Base-by-base conservation (phyloP, 2,888 invertebrate genomes). In the Dexiosoma caninum region DNA sequence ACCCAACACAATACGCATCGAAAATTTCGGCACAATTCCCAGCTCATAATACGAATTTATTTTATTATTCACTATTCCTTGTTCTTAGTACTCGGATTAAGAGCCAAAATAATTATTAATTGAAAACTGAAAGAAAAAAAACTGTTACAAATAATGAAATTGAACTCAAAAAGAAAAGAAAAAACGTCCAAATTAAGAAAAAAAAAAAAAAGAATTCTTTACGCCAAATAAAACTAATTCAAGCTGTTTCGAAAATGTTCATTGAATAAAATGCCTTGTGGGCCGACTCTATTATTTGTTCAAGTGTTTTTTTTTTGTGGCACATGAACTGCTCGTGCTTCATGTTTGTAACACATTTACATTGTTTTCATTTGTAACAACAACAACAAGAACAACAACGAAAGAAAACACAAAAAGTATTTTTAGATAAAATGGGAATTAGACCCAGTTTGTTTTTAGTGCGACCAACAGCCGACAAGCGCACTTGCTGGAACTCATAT, bases 271-370 rank as follows among this genome's bases (percentile, higher is more conserved):
- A 57, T 57, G 32, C 14, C 14, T 32, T 46, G 30, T 46, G 35
- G 14, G 23, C 23, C 35, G 57, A 57, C 14, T 69, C 21, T 57
- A 12, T 55, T 27, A 14, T 37, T 55, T 64, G 27, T 44, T 62
- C 49, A 64, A 74, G 49, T 67, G 42, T 5, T 27, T n/a, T 49
- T 64, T 64, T 49, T 60, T 32, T 30, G 0, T 21, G 37, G 42
- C 67, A 67, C 67, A 75, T 49, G 59, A 51, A 51, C 40, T 40
- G 70, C 62, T 64, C 64, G 77, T 71, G 77, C 57, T 57, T 23
- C 57, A 71, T 64, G 57, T 71, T 77, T 64, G 70, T 77, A 77
- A 70, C 70, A 77, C 62, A 77, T 77, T 71, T 77, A 32, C 49
- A 64, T 70, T 51, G 57, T 77, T 70, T 62, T 55, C 14, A 55